Evolutionary conservation across 2,797 vertebrate species (phyloP).

Genomic region (Australoheros facetus): DNA sequence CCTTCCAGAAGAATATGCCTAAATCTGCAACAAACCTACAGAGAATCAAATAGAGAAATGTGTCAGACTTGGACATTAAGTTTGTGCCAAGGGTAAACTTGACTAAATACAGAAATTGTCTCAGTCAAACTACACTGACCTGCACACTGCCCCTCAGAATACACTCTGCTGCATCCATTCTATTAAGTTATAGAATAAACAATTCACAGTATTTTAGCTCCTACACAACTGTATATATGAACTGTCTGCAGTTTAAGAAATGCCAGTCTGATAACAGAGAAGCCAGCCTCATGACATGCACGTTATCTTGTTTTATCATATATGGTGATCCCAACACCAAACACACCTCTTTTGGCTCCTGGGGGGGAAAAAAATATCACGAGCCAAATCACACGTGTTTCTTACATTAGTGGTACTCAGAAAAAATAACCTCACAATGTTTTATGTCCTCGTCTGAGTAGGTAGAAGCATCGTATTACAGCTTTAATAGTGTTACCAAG

Average conservation of each 20-base stretch:
- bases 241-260: background rate
- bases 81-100: constrained; percentile 3
- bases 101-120: background rate
- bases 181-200: constrained; percentile 1
- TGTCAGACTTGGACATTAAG: background rate
- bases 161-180: background rate
- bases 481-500: background rate
- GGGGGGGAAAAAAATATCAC: background rate
- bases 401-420: background rate
- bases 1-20: constrained; percentile 6
- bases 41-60: constrained; percentile 21
- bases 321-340: background rate
- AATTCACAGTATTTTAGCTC: background rate
- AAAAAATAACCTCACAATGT: background rate
- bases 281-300: background rate
- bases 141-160: background rate
- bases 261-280: background rate
- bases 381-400: constrained; percentile 22
- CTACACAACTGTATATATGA: background rate
- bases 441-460: background rate
- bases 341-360: background rate
- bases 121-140: background rate
- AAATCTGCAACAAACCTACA: constrained; percentile 1
- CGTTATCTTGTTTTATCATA: background rate
- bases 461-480: background rate